Base-by-base conservation (phyloP, 2,888 invertebrate species). In the Megaustenia siamemsis region DNA sequence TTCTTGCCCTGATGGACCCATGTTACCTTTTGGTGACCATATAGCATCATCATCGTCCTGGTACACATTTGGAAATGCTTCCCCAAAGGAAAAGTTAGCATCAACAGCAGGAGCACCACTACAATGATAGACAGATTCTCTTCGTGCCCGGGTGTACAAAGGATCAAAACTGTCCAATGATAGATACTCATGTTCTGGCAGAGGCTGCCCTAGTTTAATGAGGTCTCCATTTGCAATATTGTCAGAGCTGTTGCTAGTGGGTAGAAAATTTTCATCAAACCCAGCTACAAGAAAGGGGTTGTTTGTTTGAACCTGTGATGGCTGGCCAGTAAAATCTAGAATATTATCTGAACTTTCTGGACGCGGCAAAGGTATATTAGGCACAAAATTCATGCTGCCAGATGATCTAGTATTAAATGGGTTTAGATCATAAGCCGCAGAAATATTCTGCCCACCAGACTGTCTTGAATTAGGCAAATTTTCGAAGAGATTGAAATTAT, bases 81-180 rank as follows among this genome's bases (percentile, higher is more conserved):
- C 88, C 18, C 88, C 88, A 66, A 88, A 87, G 40, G 88, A 87
- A 78, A 83, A 88, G 12, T 56, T 43, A 10, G 73, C 6, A n/a
- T 60, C 43, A n/a, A 12, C 45, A 32, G 68, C 1, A 24, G 56
- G 28, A 21, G 28, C n/a, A 24, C 45, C 56, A 32, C 35, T 75
- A 24, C 43, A 43, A 40, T 81, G 84, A 18, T 85, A 87, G 10
- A 91, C 83, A 15, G 91, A 92, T 56, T 90, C 89, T 49, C 89
- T 89, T 32, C 92, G 78, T 10, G 90, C 90, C 79, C 89, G 88
- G 66, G 86, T 85, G 84, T 91, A 91, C n/a, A 92, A 77, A 1
- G 92, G 92, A 82, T 92, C 92, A 89, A 92, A 92, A 75, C 88
- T 90, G 56, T 90, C 90, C 71, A 92, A 81, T 12, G 91, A 90